phyloP scores from a whole-genome alignment of 2,113 vertebrate genomes.

The Perccottus glenii region DNA sequence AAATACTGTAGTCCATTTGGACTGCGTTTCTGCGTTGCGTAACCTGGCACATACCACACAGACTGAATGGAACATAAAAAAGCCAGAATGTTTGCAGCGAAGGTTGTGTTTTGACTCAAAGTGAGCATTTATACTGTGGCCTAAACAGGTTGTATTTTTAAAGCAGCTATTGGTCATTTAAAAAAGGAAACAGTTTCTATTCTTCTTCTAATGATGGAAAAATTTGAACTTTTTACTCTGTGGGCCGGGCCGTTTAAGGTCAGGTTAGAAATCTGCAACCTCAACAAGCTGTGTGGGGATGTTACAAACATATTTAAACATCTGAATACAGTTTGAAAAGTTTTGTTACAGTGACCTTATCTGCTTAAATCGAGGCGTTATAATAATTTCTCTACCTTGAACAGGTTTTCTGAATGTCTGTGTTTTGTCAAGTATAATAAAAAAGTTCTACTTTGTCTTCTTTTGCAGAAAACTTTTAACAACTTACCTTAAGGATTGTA shows the following conservation, averaged over 20 bases:
- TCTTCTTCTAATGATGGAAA: constrained; percentile 12
- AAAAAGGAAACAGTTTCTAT: background rate
- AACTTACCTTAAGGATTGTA: background rate
- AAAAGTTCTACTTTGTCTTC: background rate
- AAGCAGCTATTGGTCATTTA: background rate
- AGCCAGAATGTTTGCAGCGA: background rate
- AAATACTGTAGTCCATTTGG: background rate
- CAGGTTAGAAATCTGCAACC: constrained; percentile 23
- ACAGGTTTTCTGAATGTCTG: background rate
- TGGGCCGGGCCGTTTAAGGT: constrained; percentile 14
- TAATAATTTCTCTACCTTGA: background rate
- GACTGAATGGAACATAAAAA: background rate
- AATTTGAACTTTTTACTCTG: background rate
- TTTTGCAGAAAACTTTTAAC: constrained; percentile 2
- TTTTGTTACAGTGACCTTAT: no score
- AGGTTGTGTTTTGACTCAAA: background rate
- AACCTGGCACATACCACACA: background rate
- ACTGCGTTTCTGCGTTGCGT: background rate
- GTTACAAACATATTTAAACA: constrained; percentile 1
- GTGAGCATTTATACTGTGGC: background rate
- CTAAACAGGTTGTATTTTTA: background rate
- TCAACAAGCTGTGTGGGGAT: constrained; percentile 19
- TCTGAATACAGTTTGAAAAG: background rate
- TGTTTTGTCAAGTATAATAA: background rate
- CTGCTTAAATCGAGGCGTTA: background rate